phyloP scores from a whole-genome alignment of 2,797 vertebrate species.

The Hipposideros larvatus region DNA sequence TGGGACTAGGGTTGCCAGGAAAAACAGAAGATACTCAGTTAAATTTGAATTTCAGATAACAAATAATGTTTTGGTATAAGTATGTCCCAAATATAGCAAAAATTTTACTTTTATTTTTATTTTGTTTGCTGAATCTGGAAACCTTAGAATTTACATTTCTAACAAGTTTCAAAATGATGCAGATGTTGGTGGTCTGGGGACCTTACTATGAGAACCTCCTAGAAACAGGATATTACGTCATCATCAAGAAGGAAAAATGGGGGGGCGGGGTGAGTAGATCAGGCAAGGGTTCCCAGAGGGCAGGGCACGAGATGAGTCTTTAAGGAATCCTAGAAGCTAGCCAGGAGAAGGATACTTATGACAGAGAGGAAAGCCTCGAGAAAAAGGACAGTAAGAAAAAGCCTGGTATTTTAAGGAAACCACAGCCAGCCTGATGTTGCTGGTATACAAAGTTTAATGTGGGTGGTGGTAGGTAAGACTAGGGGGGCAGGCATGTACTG shows the following conservation, averaged over 20 bases:
- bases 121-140: slow-evolving; percentile 37
- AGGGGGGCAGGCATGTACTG: not conserved
- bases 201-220: not conserved
- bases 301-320: not conserved
- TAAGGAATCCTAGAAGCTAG: not conserved
- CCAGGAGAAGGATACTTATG: not conserved
- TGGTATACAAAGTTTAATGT: not conserved
- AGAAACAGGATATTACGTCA: not conserved
- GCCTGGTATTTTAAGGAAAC: not conserved
- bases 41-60: slow-evolving; percentile 17
- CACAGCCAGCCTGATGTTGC: not conserved
- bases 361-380: not conserved
- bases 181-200: not conserved
- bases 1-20: not conserved
- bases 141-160: not conserved
- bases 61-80: not conserved
- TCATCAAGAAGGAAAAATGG: not conserved
- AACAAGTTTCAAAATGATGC: not conserved
- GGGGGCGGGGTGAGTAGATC: not conserved
- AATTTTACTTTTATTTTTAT: not conserved
- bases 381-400: not conserved
- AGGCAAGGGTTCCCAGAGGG: not conserved
- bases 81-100: not conserved
- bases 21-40: not conserved
- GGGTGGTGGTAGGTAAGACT: too few relatives aligned